These are phyloP conservation scores for Silurus meridionalis DNA, from an alignment of 2,113 vertebrate species.

Conservation along the genomic window DNA sequence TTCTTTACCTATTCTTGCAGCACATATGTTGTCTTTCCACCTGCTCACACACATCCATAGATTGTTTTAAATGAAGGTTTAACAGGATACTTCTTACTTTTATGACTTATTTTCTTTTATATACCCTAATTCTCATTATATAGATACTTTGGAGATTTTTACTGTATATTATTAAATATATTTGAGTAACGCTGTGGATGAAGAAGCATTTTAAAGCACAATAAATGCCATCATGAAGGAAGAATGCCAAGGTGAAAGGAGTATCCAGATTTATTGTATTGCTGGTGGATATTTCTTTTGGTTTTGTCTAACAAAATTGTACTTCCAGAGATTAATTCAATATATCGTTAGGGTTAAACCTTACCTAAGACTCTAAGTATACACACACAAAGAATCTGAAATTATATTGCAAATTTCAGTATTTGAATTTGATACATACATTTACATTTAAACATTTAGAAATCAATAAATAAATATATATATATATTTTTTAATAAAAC, in stretches of 20 bases:
- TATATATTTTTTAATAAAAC: too few species aligned
- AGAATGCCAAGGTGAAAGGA: neutral
- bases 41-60: conserved; percentile 29
- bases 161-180: neutral
- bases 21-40: conserved; percentile 11
- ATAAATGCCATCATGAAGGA: conserved; percentile 9
- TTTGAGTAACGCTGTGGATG: conserved; percentile 21
- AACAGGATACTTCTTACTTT: conserved; percentile 48
- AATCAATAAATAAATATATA: neutral
- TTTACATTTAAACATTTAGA: too few species aligned
- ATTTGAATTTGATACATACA: too few species aligned
- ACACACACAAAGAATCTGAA: neutral
- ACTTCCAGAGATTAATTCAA: neutral
- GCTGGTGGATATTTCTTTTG: neutral
- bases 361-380: neutral
- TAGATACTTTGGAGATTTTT: conserved; percentile 11
- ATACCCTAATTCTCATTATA: conserved; percentile 29
- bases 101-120: neutral
- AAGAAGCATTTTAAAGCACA: neutral
- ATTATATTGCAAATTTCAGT: too few species aligned
- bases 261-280: neutral
- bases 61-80: conserved; percentile 43
- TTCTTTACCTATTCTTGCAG: conserved; percentile 32
- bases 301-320: neutral
- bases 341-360: neutral